These are phyloP conservation scores for Mus musculus DNA, from an alignment of 2,113 vertebrate genomes.

Conservation along the genomic window DNA sequence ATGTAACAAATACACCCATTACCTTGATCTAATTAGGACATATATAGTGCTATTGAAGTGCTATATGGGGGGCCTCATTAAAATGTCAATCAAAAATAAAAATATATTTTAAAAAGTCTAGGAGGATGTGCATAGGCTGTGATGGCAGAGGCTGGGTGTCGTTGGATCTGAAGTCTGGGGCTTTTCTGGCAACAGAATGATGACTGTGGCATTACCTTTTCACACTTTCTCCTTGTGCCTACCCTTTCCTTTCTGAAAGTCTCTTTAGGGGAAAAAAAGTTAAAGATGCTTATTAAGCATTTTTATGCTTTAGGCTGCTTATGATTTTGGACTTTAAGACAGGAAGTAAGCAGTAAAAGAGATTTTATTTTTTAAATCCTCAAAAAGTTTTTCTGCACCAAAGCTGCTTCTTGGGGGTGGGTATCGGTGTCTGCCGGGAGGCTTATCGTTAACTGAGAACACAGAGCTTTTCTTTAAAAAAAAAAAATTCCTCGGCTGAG, in stretches of 20 bases:
- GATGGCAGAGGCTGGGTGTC: not conserved
- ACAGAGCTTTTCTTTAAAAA: constrained; percentile 73
- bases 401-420: constrained; percentile 8
- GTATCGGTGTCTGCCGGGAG: constrained; percentile 63
- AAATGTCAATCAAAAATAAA: not conserved
- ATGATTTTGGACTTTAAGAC: constrained; percentile 62
- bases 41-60: not conserved
- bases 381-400: constrained; percentile 55
- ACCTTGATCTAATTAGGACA: not conserved
- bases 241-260: constrained; percentile 26
- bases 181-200: not conserved
- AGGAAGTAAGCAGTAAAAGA: constrained; percentile 59
- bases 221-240: not conserved
- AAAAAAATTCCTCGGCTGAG: constrained; percentile 74
- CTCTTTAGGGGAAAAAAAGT: constrained; percentile 19
- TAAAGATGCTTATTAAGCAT: constrained; percentile 67
- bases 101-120: not conserved
- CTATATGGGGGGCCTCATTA: not conserved
- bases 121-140: not conserved
- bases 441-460: constrained; percentile 73
- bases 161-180: not conserved
- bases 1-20: not conserved
- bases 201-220: not conserved
- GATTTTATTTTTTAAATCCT: constrained; percentile 67
- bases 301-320: constrained; percentile 73